A percentile compares a stretch with the other conserved stretches of the same genome.
Conservation (phyloP, 2,797 vertebrate genomes). For the Anolis apletophallus region DNA sequence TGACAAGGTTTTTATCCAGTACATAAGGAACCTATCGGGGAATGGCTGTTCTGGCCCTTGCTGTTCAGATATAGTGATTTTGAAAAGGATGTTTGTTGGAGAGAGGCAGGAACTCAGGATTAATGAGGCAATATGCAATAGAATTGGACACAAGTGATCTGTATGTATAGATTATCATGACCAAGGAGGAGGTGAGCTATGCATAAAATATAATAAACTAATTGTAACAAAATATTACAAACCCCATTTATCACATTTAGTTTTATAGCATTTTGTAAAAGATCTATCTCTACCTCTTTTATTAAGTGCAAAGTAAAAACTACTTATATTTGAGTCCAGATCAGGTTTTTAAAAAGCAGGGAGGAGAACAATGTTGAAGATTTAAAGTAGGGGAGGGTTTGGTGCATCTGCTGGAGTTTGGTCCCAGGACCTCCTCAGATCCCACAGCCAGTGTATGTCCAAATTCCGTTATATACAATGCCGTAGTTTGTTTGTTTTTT, state of each 20-base stretch:
- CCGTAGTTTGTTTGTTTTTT: too few species aligned
- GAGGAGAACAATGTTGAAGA: not conserved
- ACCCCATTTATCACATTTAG: not conserved
- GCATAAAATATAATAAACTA: not conserved
- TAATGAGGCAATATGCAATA: not conserved
- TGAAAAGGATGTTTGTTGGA: not conserved
- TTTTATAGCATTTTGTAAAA: not conserved
- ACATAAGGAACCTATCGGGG: not conserved
- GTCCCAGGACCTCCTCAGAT: too few species aligned
- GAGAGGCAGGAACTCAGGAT: not conserved
- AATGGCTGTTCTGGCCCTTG: not conserved
- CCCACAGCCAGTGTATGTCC: too few species aligned
- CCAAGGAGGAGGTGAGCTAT: not conserved
- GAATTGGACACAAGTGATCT: not conserved
- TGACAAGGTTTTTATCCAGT: not conserved
- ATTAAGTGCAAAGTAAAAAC: not conserved
- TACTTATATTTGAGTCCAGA: not conserved
- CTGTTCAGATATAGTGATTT: not conserved
- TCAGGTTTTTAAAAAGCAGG: not conserved
- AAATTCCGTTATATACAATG: too few species aligned
- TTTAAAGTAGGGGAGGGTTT: not conserved
- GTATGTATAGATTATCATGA: not conserved
- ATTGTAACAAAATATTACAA: not conserved
- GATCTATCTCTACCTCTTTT: not conserved
- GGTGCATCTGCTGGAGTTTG: too few species aligned